Conservation (phyloP, 2,113 vertebrate species). For the Tupaia tana region DNA sequence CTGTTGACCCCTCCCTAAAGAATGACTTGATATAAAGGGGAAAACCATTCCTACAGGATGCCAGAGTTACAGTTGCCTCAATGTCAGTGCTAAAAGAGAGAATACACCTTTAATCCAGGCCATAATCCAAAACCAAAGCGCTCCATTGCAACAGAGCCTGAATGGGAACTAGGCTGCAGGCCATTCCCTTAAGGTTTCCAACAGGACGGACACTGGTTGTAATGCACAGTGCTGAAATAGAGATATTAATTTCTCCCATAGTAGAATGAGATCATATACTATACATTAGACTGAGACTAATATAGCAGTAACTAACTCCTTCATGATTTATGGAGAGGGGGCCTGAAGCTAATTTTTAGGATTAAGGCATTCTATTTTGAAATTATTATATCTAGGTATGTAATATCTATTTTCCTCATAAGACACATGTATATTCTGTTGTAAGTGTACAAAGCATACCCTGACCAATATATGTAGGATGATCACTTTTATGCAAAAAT, state of each 20-base stretch:
- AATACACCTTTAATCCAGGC: not conserved
- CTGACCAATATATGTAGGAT: not conserved
- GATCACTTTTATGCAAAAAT: not conserved
- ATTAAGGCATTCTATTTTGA: constrained; percentile 23
- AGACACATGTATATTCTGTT: not conserved
- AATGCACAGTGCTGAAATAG: not conserved
- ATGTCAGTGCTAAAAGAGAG: not conserved
- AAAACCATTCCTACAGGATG: not conserved
- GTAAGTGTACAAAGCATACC: not conserved
- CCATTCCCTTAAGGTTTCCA: not conserved
- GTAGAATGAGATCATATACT: not conserved
- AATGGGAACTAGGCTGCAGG: not conserved
- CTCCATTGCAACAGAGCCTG: not conserved
- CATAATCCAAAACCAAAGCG: not conserved
- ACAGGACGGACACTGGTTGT: not conserved
- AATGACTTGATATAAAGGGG: not conserved
- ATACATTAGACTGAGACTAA: not conserved
- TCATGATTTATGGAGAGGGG: not conserved
- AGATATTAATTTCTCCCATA: not conserved
- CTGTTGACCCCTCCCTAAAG: not conserved
- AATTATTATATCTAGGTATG: constrained; percentile 29
- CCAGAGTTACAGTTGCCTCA: not conserved
- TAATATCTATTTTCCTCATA: not conserved
- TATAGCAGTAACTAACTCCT: not conserved
- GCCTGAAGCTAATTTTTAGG: not conserved